Conservation (phyloP, 2,113 vertebrate species). For the Mormyrus iriodes region DNA sequence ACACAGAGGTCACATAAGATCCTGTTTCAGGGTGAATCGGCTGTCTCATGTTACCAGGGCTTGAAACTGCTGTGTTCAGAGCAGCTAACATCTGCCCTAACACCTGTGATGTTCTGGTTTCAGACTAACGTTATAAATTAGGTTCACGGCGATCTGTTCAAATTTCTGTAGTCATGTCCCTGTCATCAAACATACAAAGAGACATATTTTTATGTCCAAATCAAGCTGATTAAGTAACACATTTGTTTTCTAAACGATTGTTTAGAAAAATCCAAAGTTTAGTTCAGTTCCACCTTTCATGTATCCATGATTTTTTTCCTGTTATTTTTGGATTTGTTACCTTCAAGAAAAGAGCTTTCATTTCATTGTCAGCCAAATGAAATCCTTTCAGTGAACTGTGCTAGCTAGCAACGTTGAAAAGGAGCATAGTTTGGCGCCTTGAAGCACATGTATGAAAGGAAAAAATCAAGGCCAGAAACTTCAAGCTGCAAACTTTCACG, state of each 20-base stretch:
- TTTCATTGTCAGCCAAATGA: neutral
- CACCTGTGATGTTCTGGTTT: neutral
- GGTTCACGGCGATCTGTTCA: neutral
- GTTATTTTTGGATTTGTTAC: neutral
- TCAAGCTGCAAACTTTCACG: neutral
- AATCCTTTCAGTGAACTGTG: neutral
- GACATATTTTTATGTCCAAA: neutral
- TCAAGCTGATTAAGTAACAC: neutral
- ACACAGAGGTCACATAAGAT: neutral
- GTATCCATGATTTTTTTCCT: neutral
- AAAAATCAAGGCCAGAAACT: slow-evolving; percentile 17
- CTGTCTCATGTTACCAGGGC: neutral
- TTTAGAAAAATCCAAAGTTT: neutral
- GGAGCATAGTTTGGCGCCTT: neutral
- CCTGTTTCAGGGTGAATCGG: neutral
- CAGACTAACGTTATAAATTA: neutral
- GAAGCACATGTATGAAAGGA: neutral
- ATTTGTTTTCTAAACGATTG: neutral
- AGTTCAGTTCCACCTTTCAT: neutral
- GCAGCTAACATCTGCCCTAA: neutral
- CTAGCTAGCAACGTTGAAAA: neutral
- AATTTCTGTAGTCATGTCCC: neutral
- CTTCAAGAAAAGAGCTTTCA: neutral
- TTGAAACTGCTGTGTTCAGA: neutral
- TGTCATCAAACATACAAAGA: neutral